Evolutionary conservation across 2,888 invertebrate species (phyloP).

Genomic region (Caenorhabditis sp.): DNA sequence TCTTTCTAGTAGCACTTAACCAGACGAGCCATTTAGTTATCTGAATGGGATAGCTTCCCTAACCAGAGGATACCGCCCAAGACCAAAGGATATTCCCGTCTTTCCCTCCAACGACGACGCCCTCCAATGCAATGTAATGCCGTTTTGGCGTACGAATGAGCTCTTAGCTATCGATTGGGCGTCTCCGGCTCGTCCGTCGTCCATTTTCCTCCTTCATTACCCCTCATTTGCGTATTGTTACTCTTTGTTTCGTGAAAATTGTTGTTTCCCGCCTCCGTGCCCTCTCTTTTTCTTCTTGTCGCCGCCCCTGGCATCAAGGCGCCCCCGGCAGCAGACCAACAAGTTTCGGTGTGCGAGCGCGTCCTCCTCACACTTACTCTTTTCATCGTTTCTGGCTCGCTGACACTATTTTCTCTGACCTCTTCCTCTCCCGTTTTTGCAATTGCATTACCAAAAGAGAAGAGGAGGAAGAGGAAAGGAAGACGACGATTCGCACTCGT

Average conservation of each 20-base stretch:
- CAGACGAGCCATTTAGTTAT: constrained; percentile 46
- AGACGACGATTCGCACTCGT: constrained; percentile 42
- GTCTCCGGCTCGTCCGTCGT: not conserved
- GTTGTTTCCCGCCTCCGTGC: constrained; percentile 31
- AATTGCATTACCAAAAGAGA: constrained; percentile 59
- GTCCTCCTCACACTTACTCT: constrained; percentile 20
- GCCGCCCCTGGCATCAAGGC: constrained; percentile 12
- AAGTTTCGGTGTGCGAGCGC: constrained; percentile 30
- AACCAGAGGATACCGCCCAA: constrained; percentile 31
- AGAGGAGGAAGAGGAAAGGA: constrained; percentile 21
- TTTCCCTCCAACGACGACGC: constrained; percentile 9
- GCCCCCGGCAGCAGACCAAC: constrained; percentile 34
- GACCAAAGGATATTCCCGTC: too few species aligned
- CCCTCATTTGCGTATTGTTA: constrained; percentile 56
- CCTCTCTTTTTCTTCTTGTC: constrained; percentile 3
- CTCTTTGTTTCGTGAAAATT: constrained; percentile 55
- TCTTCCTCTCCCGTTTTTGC: constrained; percentile 44
- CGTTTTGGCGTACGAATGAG: constrained; percentile 55
- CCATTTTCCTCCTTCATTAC: constrained; percentile 50
- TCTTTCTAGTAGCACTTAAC: not conserved
- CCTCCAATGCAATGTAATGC: constrained; percentile 41
- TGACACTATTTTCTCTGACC: constrained; percentile 59
- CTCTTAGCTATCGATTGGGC: constrained; percentile 57
- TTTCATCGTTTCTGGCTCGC: constrained; percentile 18
- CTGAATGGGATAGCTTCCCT: constrained; percentile 26